phyloP scores from a whole-genome alignment of 2,797 vertebrate genomes.

The Spheniscus humboldti region DNA sequence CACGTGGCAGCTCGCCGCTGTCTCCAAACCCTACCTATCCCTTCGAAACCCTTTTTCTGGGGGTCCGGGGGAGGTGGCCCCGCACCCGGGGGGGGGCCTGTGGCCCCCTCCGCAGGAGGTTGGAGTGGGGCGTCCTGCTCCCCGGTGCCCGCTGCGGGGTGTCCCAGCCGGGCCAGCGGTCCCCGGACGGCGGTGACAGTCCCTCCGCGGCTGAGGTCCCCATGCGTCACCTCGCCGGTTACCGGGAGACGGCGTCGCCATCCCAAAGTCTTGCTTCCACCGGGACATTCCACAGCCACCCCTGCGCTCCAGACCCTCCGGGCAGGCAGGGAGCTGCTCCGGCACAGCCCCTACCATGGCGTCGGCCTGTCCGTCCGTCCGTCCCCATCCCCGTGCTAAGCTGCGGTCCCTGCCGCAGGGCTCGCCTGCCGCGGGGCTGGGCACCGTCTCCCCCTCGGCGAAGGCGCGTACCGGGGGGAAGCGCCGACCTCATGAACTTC shows the following conservation, averaged over 20 bases:
- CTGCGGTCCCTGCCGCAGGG: not conserved
- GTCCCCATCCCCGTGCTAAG: not conserved
- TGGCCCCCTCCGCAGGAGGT: not conserved
- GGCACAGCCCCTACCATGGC: not conserved
- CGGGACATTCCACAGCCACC: not conserved
- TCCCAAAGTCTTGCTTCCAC: rapidly evolving
- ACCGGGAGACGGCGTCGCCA: not conserved
- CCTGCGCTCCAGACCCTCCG: rapidly evolving
- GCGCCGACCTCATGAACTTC: slow-evolving; percentile 54
- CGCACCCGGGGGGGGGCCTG: not conserved
- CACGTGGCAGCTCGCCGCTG: not conserved
- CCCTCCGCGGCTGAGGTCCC: not conserved
- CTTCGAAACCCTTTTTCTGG: not conserved
- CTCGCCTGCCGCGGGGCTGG: rapidly evolving
- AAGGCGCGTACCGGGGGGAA: slow-evolving; percentile 48
- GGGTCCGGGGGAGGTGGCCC: not conserved
- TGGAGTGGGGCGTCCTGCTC: not conserved
- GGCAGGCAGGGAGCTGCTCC: not conserved
- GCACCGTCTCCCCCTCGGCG: not conserved
- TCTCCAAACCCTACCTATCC: not conserved
- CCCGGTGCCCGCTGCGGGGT: not conserved
- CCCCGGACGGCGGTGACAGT: not conserved
- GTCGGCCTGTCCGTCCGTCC: not conserved
- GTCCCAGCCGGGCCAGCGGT: rapidly evolving
- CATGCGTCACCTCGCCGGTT: rapidly evolving